A percentile compares a stretch with the other conserved stretches of the same genome.
These are phyloP conservation scores for Candidula unifasciata DNA, from an alignment of 2,888 invertebrate species.

Conservation along the genomic window DNA sequence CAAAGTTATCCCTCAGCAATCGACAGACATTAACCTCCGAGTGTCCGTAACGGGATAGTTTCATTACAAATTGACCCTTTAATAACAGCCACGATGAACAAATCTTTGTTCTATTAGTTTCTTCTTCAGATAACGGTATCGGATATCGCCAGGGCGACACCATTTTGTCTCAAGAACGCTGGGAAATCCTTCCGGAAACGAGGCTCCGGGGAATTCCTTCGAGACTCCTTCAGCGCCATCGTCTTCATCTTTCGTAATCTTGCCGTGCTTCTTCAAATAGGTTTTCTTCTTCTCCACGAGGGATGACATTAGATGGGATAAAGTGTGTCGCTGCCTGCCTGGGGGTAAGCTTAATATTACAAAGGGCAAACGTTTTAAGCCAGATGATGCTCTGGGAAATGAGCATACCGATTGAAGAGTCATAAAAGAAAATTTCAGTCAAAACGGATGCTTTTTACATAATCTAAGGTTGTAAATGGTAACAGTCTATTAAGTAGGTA, in stretches of 20 bases:
- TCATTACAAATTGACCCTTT: conserved; percentile 50
- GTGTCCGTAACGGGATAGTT: conserved; percentile 45
- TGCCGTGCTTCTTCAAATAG: conserved; percentile 15
- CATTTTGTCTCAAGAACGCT: conserved; percentile 2
- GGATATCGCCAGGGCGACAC: conserved; percentile 30
- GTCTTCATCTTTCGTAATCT: conserved; percentile 47
- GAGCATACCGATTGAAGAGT: too few species aligned
- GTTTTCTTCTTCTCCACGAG: conserved; percentile 5
- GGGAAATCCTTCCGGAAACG: conserved; percentile 7
- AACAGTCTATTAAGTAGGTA: not conserved
- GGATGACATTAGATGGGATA: not conserved
- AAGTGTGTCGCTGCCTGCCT: not conserved
- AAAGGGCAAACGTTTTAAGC: too few species aligned
- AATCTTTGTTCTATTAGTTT: conserved; percentile 47
- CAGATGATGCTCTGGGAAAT: too few species aligned
- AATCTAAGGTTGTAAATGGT: not conserved
- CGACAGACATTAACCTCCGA: conserved; percentile 45
- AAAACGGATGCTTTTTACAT: not conserved
- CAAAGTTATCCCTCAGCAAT: conserved; percentile 41
- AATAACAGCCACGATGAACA: conserved; percentile 42
- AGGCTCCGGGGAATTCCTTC: conserved; percentile 15
- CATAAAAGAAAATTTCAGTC: too few species aligned
- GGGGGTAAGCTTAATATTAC: not conserved
- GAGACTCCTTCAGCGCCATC: conserved; percentile 9
- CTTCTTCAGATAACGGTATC: conserved; percentile 27